Evolutionary conservation across 1,140 invertebrate species (phyloP), one percentile per base, ranked within the genome.

Genomic region (Cotesia vestalis): DNA sequence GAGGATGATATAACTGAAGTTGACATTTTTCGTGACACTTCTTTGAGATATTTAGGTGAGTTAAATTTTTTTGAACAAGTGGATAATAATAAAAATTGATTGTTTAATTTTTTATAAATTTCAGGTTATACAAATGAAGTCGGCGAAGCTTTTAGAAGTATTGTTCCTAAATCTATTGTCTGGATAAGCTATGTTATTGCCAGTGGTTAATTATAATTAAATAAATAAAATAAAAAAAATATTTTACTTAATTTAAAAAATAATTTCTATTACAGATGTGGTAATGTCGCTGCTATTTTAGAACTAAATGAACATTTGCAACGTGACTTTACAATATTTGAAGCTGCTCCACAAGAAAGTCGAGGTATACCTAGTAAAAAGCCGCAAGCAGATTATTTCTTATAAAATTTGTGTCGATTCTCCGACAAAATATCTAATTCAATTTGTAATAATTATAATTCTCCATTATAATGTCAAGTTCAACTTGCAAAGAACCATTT

Each of bases 301-400:
- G 97, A 99, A 91, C 88, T 99, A 71, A 98, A 99, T 81, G 96
- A 99, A 87, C 94, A 98, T 84, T 89, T 99, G 60, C 94, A 97
- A 84, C 91, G 96, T 83, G 96, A 98, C 82, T 99, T 99, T 82
- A 98, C 97, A 76, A 98, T 99, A 89, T 99, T 99, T 86, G 97
- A 99, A 89, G 98, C 98, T 68, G 98, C 98, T 4, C 97, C 97
- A 35, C 98, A 99, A 89, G 98, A 99, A 87, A 96, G 95, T 76
- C 89, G 98, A 81, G 98, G 97, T 52, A 95, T 98, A 79, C 98
- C 98, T 64, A 97, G 96, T 5, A 99, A 99, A 89, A 99, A 99
- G 84, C 98, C 98, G 17, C 97, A 99, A 86, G 95, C 98, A 0
- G 98, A 99, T 86, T 99, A 99, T 89, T 99, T 99, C 88, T 92